Evolutionary conservation across 2,113 vertebrate species (phyloP), one percentile per base, ranked within the genome.

Genomic region (Prionailurus viverrinus): DNA sequence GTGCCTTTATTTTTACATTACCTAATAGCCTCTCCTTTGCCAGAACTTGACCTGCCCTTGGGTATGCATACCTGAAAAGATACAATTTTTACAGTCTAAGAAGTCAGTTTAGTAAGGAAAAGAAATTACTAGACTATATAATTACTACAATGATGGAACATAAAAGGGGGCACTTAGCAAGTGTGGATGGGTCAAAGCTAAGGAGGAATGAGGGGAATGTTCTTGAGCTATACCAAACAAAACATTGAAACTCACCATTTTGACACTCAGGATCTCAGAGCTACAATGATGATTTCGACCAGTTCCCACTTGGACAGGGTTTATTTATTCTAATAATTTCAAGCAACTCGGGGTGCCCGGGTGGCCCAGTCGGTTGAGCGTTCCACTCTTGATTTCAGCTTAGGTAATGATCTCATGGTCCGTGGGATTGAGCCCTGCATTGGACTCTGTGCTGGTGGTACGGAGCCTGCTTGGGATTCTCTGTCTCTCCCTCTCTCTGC

Each of bases 311-410:
- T 84, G 63, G n/a, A 61, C 41, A 83, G 23, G 5, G 29, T 78
- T 94, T 88, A 61, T 95, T 86, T 91, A 69, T 76, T 95, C 36
- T 91, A 45, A 83, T 36, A 36, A 45, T 88, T 81, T 93, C 73
- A 76, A 48, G 25, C 73, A 76, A 45, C 39, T 23, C 21, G 21
- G 5, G 58, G 58, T 18, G 21, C 58, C 58, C 23, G 0, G 58
- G 58, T 61, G 21, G 58, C 58, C 8, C 58, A 61, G 58, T 61
- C 58, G 8, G 21, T 61, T 61, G 58, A 61, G 8, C 58, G 21
- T 61, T 61, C 58, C 58, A 61, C 58, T 61, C 58, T 25, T 61
- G 58, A 61, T 23, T 61, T 61, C 58, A 61, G 58, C 58, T 61
- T 21, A 61, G 58, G 58, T 61, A 8, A 25, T 23, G 21, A 61